Conservation (phyloP, 2,888 invertebrate genomes). For the Drosophila meridionalis region DNA sequence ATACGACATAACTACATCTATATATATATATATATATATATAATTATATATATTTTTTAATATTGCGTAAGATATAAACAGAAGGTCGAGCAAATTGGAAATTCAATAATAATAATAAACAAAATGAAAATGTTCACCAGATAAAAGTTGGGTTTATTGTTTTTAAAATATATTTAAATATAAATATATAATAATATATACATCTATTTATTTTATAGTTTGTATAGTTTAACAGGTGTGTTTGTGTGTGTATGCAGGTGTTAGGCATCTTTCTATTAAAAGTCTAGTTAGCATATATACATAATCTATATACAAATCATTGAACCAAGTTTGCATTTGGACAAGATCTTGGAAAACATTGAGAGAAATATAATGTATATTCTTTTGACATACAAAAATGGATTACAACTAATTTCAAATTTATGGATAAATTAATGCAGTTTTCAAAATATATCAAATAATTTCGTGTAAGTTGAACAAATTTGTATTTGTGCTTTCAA, state of each 20-base stretch:
- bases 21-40: slow-evolving; percentile 31
- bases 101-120: slow-evolving; percentile 47
- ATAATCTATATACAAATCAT: background rate
- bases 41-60: slow-evolving; percentile 51
- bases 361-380: background rate
- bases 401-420: background rate
- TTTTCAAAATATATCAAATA: background rate
- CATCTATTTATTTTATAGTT: background rate
- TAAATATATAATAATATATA: background rate
- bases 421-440: background rate
- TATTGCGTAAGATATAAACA: slow-evolving; percentile 57
- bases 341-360: background rate
- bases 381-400: background rate
- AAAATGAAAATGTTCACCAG: slow-evolving; percentile 33
- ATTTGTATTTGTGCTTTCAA: fast-evolving
- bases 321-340: slow-evolving; percentile 1
- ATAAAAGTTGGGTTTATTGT: slow-evolving; percentile 16
- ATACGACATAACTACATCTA: slow-evolving; percentile 14
- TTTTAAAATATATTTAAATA: background rate
- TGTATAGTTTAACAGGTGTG: background rate
- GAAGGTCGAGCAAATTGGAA: slow-evolving; percentile 32
- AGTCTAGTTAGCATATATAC: background rate
- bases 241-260: background rate
- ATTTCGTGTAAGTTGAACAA: background rate
- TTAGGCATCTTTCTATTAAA: background rate